phyloP scores from a whole-genome alignment of 2,113 vertebrate species.

The Sphaerodactylus townsendi region DNA sequence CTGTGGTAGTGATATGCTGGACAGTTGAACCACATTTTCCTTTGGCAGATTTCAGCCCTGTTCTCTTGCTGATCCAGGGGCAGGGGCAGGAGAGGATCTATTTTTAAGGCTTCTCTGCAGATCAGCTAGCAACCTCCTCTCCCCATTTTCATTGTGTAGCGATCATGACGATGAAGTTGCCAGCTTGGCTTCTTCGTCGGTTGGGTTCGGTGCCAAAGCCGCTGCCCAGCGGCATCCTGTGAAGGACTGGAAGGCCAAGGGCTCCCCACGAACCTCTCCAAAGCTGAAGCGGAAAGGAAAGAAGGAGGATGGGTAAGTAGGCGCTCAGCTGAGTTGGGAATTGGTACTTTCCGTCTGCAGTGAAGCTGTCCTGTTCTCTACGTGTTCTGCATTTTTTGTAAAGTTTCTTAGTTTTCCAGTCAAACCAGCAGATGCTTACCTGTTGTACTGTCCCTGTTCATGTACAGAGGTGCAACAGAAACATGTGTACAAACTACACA shows the following conservation, averaged over 20 bases:
- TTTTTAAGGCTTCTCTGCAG: fast-evolving
- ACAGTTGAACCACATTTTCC: neutral
- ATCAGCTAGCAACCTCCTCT: constrained; percentile 11
- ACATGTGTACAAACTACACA: too few species aligned
- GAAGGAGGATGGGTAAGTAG: constrained; percentile 86
- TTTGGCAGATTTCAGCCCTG: too few species aligned
- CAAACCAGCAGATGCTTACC: neutral
- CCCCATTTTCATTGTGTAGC: constrained; percentile 66
- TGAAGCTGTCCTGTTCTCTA: neutral
- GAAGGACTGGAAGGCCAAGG: constrained; percentile 94
- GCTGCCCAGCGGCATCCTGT: constrained; percentile 85
- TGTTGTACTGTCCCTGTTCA: too few species aligned
- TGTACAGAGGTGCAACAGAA: too few species aligned
- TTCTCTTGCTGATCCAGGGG: neutral
- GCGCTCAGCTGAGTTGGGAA: neutral
- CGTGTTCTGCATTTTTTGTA: neutral
- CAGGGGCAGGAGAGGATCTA: neutral
- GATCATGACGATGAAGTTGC: constrained; percentile 95
- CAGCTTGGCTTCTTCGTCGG: constrained; percentile 85
- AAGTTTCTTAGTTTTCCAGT: neutral
- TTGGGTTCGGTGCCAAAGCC: constrained; percentile 83
- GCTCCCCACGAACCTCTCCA: constrained; percentile 89
- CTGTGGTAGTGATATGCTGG: neutral
- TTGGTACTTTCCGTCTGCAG: neutral
- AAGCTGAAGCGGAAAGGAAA: constrained; percentile 90